Evolutionary conservation across 2,113 vertebrate genomes (phyloP), one percentile per base, ranked within the genome.

Genomic region (Willisornis vidua): DNA sequence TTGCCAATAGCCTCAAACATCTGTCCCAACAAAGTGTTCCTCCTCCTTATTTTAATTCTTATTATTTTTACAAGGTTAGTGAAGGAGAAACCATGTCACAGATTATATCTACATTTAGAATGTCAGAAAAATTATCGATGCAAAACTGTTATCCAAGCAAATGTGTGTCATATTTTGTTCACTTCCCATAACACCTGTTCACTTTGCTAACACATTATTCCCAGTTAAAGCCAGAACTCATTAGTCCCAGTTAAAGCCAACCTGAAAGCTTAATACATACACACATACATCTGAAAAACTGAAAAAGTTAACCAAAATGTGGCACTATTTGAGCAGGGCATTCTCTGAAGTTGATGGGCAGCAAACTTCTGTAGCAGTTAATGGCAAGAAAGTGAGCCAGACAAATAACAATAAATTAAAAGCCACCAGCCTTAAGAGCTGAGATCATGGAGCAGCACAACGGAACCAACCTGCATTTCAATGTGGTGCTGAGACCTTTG

Each of bases 1-100:
- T 95, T 97, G 93, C 96, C 96, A 97, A 95, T 95, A 92, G 94
- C 96, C 92, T 95, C 93, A 96, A 96, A 97, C 96, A 97, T 97
- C 96, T 97, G 96, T 94, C 96, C 94, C 89, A 93, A 80, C 91
- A 88, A 96, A 97, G 96, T 67, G 94, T 90, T 85, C 86, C 96
- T 97, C 92, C 95, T 96, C 87, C 93, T 97, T 95, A 70, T 94
- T 97, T 94, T 93, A 89, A 85, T 96, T 92, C 95, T 95, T 96
- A 89, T 95, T 96, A 95, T 93, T 96, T 94, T 94, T 94, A 96
- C 96, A 96, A 96, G 94, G 96, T 97, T 96, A 96, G 83, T 66
- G 88, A 96, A 97, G 96, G 94, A 96, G 96, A 97, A 96, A 93
- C 70, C 92, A 66, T 93, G 93, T 97, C 95, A 92, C 83, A 92